These are phyloP conservation scores for Chelidonichthys spinosus DNA, from an alignment of 2,797 vertebrate species.

Conservation along the genomic window DNA sequence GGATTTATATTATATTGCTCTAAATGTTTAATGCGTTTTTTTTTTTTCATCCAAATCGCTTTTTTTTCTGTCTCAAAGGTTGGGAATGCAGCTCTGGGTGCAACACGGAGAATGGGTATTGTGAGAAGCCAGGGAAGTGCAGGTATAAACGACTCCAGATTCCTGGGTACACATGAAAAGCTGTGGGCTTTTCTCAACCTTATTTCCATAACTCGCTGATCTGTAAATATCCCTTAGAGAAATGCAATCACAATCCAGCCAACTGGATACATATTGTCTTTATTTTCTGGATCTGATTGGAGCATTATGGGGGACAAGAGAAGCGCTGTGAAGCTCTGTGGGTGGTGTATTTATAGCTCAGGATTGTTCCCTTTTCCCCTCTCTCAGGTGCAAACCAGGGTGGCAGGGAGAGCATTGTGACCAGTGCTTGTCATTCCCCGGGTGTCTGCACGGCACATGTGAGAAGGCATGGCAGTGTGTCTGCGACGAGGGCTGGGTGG, in stretches of 20 bases:
- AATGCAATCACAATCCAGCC: slow-evolving; percentile 21
- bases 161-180: slow-evolving; percentile 34
- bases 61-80: slow-evolving; percentile 74
- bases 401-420: slow-evolving; percentile 92
- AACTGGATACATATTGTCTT: slow-evolving; percentile 15
- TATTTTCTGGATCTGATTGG: slow-evolving; percentile 21
- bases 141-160: slow-evolving; percentile 82
- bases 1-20: slow-evolving; percentile 36
- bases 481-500: slow-evolving; percentile 93
- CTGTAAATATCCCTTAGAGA: slow-evolving; percentile 27
- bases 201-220: slow-evolving; percentile 38
- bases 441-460: slow-evolving; percentile 91
- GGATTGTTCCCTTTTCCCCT: slow-evolving; percentile 3
- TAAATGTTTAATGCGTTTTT: slow-evolving; percentile 44
- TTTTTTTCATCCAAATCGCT: slow-evolving; percentile 41
- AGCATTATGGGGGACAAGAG: background rate
- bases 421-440: slow-evolving; percentile 88
- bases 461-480: slow-evolving; percentile 92
- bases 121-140: slow-evolving; percentile 90
- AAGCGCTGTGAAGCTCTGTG: slow-evolving; percentile 10
- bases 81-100: slow-evolving; percentile 88
- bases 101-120: slow-evolving; percentile 89
- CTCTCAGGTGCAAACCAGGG: slow-evolving; percentile 91
- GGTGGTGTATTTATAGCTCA: slow-evolving; percentile 54
- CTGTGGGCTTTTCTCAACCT: slow-evolving; percentile 11